Percentiles rank a stretch among this genome's conserved stretches.
Evolutionary conservation across 2,797 vertebrate species (phyloP).

Genomic region (Graptemys geographica): DNA sequence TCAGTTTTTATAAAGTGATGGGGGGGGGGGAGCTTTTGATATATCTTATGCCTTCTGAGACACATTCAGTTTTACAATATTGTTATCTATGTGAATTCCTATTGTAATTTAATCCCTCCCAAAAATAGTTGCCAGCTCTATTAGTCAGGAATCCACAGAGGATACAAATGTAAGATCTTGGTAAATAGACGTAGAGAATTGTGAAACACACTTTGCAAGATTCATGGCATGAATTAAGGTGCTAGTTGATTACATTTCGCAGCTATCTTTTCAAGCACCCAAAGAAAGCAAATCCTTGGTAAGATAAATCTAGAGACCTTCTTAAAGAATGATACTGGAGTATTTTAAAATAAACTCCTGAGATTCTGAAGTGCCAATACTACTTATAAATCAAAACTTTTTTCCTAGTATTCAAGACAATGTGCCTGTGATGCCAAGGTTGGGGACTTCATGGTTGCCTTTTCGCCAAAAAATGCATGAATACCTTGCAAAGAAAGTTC

Average conservation of each 20-base stretch:
- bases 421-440: neutral
- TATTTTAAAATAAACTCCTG: neutral
- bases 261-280: constrained; percentile 30
- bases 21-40: neutral
- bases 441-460: neutral
- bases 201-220: constrained; percentile 47
- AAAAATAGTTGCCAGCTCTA: neutral
- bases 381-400: constrained; percentile 23
- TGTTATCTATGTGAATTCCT: neutral
- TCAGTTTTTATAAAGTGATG: neutral
- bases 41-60: neutral
- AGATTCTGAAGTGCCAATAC: constrained; percentile 1
- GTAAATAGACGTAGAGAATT: constrained; percentile 30
- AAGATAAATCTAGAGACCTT: constrained; percentile 45
- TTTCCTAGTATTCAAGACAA: neutral
- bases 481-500: neutral
- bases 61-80: neutral
- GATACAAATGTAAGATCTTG: constrained; percentile 31
- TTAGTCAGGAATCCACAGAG: constrained; percentile 22
- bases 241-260: constrained; percentile 44
- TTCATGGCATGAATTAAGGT: constrained; percentile 59
- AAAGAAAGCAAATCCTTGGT: neutral
- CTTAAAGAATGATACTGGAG: constrained; percentile 1
- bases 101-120: neutral
- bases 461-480: neutral